Evolutionary conservation across 2,113 vertebrate species (phyloP), one percentile per base, ranked within the genome.

Genomic region (Serinus canaria): DNA sequence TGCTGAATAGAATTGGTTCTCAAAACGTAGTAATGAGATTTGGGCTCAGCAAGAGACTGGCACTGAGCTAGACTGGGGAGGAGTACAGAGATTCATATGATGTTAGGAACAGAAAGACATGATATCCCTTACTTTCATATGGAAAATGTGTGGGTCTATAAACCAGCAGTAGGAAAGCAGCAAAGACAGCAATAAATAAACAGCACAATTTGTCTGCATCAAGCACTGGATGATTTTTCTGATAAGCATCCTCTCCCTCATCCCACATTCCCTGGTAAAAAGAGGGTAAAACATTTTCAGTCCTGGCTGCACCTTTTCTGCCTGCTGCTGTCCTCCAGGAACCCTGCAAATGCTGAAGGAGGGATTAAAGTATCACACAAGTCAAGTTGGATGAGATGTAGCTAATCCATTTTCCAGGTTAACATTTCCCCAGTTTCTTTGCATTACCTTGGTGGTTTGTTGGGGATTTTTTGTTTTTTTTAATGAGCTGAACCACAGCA

Each of bases 31-130:
- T 39, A 18, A 20, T 47, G 18, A 55, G 24, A n/a, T 63, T 19
- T 73, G 49, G 58, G 49, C 37, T 83, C 37, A 50, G 33, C 33
- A 75, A 33, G 30, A 72, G 62, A 31, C 22, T 46, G 43, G n/a
- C 11, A 19, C 4, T 33, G 59, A 76, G 21, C 24, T 77, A 1
- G 23, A 49, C 13, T 9, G 25, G 7, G 19, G 56, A 87, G 37
- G 31, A 60, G 33, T 52, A 41, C 27, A 4, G 2, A 10, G 5
- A 39, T 53, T 28, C 1, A 0, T 18, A 1, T 19, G 16, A 43
- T 47, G 11, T 31, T 43, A 75, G 27, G 39, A 55, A 27, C 8
- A 52, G 53, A 76, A 64, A 43, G 23, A 28, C 10, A 13, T 3
- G 5, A 43, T 24, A 52, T 7, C 33, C 9, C 55, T 80, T 64